A percentile compares a stretch with the other conserved stretches of the same genome.
These are phyloP conservation scores for Seriola dumerili DNA, from an alignment of 2,113 vertebrate species.

Conservation along the genomic window DNA sequence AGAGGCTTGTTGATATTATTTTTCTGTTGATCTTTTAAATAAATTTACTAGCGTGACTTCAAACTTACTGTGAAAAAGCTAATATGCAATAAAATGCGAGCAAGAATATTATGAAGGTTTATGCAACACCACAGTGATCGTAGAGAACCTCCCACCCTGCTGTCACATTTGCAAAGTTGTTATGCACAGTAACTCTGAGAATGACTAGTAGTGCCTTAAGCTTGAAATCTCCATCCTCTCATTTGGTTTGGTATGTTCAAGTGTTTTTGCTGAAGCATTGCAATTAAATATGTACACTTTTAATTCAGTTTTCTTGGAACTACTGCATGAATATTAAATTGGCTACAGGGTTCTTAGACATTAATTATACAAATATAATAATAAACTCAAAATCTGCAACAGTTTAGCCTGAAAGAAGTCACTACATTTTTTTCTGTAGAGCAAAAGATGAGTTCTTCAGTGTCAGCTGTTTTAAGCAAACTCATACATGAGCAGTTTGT, in stretches of 20 bases:
- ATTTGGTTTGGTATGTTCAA: background rate
- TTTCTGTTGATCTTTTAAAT: background rate
- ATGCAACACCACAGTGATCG: background rate
- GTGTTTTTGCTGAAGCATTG: constrained; percentile 16
- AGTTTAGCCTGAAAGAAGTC: background rate
- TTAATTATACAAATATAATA: constrained; percentile 22
- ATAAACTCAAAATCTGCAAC: background rate
- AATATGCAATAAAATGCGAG: background rate
- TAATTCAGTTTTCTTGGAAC: constrained; percentile 5
- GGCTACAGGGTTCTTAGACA: background rate
- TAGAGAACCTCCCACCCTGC: background rate
- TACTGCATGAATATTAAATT: constrained; percentile 16
- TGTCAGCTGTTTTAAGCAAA: background rate
- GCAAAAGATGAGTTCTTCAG: background rate
- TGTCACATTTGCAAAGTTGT: constrained; percentile 13
- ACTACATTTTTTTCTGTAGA: background rate
- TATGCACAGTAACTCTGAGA: constrained; percentile 7
- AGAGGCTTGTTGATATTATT: background rate
- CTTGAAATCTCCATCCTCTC: background rate
- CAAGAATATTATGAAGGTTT: background rate
- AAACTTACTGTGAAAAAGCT: background rate
- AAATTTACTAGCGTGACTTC: background rate
- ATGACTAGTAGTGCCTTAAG: background rate
- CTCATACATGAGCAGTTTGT: background rate
- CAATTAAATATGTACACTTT: constrained; percentile 20